Base-by-base conservation (phyloP, 2,888 invertebrate species). In the Stegophylla sp. region DNA sequence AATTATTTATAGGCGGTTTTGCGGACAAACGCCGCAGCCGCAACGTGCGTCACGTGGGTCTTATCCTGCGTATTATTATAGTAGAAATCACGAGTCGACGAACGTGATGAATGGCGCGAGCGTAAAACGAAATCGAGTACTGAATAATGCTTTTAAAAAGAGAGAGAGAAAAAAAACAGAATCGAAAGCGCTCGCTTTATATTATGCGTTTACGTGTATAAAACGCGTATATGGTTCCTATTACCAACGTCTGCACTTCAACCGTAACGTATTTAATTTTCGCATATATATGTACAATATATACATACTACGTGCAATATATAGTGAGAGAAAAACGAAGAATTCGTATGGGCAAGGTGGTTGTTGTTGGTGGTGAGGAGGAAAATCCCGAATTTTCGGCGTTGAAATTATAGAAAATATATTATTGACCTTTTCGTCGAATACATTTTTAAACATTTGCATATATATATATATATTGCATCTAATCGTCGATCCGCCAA, bases 361-460 rank as follows among this genome's bases (percentile, higher is more conserved):
- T n/a, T n/a, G n/a, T n/a, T n/a, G n/a, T n/a, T n/a, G n/a, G n/a
- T 3, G 34, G 34, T 7, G 34, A 34, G 34, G 4, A 7, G 34
- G 34, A 3, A 7, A 7, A 34, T 5, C 7, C 34, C 4, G 7
- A 3, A 7, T 34, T 34, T 34, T 34, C 34, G 34, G 5, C 28
- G 28, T n/a, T 28, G 61, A 17, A 7, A 34, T 15, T 9, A 23
- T 9, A n/a, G n/a, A n/a, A 23, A 56, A 1, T 20, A 9, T 28
- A 17, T 28, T 13, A 34, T 34, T 45, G 45, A 67, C 73, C 59
- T 61, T 61, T 45, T 13, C n/a, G n/a, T 34, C 71, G 53, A 41
- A 56, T 56, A 71, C n/a, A 71, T 71, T 20, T 71, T 71, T 71
- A 71, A 56, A 28, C 10, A 71, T 71, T 56, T 56, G 15, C 71